These are phyloP conservation scores for Odontamblyopus rebecca DNA, from an alignment of 2,797 vertebrate genomes.

Conservation along the genomic window DNA sequence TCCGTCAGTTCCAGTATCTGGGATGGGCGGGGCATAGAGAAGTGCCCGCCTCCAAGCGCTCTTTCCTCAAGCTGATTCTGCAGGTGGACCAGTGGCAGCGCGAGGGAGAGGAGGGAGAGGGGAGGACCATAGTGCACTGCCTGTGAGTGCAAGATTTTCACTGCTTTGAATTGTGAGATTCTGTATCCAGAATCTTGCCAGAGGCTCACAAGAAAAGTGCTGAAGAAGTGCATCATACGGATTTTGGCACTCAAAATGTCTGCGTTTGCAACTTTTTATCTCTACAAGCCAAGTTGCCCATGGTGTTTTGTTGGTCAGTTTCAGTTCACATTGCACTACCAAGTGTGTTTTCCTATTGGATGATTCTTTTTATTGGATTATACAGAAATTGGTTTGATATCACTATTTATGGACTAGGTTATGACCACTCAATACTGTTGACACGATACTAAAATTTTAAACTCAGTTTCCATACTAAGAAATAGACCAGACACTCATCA, in stretches of 20 bases:
- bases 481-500: too few relatives aligned
- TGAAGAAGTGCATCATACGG: background rate
- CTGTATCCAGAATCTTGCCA: background rate
- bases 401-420: too few relatives aligned
- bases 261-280: too few relatives aligned
- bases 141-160: conserved; percentile 82
- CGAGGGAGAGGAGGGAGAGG: conserved; percentile 97
- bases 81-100: conserved; percentile 99
- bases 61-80: conserved; percentile 96
- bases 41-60: conserved; percentile 94
- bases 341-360: too few relatives aligned
- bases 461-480: too few relatives aligned
- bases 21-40: conserved; percentile 96
- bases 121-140: conserved; percentile 94
- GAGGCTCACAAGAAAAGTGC: background rate
- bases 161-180: background rate
- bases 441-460: too few relatives aligned
- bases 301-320: background rate
- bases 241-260: too few relatives aligned
- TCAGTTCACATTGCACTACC: too few relatives aligned
- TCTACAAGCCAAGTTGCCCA: background rate
- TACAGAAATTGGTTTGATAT: too few relatives aligned
- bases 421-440: too few relatives aligned
- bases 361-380: too few relatives aligned
- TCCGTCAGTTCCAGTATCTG: conserved; percentile 97